phyloP scores from a whole-genome alignment of 1,140 invertebrate species.

The Phymorhynchus buccinoides region DNA sequence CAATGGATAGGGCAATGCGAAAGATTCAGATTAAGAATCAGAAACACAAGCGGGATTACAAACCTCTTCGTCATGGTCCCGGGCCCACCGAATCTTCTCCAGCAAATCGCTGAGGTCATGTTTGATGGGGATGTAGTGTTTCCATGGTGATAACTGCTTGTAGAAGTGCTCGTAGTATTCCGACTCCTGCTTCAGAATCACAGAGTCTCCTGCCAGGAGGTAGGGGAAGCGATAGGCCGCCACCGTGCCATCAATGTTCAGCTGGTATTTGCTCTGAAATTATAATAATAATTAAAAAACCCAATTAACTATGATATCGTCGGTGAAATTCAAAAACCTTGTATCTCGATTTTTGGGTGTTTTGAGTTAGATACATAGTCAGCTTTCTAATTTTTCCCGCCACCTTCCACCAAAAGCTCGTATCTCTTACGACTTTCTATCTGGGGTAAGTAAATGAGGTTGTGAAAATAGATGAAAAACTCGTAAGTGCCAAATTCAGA shows the following conservation, averaged over 20 bases:
- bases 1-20: too few relatives aligned
- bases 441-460: too few relatives aligned
- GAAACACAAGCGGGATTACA: not conserved
- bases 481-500: too few relatives aligned
- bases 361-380: too few relatives aligned
- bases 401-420: too few relatives aligned
- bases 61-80: conserved; percentile 81
- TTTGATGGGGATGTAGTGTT: conserved; percentile 90
- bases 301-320: too few relatives aligned
- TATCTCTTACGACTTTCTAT: too few relatives aligned
- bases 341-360: too few relatives aligned
- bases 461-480: too few relatives aligned
- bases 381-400: too few relatives aligned
- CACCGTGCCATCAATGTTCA: conserved; percentile 96
- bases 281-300: not conserved
- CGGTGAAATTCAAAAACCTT: too few relatives aligned
- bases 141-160: conserved; percentile 80
- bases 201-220: conserved; percentile 86
- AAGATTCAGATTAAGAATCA: too few relatives aligned
- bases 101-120: conserved; percentile 86
- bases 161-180: conserved; percentile 97
- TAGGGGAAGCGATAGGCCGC: conserved; percentile 96
- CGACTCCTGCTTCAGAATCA: conserved; percentile 94
- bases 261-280: conserved; percentile 93
- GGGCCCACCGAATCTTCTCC: conserved; percentile 86